These are phyloP conservation scores for Megaustenia siamemsis DNA, from an alignment of 2,888 invertebrate genomes.

Conservation along the genomic window DNA sequence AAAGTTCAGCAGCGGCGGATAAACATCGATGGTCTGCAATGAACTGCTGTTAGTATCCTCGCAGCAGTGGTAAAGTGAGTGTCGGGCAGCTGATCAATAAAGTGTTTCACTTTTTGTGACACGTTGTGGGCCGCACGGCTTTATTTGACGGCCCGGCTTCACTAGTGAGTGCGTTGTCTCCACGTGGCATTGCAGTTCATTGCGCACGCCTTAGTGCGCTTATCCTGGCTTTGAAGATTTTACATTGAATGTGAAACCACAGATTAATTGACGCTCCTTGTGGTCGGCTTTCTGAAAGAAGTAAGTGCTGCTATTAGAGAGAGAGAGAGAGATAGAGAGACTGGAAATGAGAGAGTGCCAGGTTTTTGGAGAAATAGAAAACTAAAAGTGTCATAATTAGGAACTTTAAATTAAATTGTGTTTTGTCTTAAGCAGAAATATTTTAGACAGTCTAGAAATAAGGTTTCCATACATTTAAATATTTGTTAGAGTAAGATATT, in stretches of 20 bases:
- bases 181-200: not conserved
- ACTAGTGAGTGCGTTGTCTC: not conserved
- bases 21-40: slow-evolving; percentile 3
- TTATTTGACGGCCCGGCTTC: not conserved
- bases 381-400: no score
- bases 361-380: no score
- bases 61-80: not conserved
- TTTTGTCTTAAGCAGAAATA: no score
- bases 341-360: no score
- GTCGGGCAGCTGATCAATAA: not conserved
- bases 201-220: not conserved
- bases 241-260: not conserved
- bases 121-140: not conserved
- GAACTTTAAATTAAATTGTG: no score
- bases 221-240: not conserved
- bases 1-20: not conserved
- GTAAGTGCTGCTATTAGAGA: no score
- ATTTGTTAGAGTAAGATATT: no score
- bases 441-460: no score
- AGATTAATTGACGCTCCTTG: not conserved
- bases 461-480: no score
- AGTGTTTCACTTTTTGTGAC: not conserved
- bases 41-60: not conserved
- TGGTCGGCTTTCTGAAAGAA: not conserved
- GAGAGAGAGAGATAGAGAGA: no score